phyloP scores from a whole-genome alignment of 30 jellyfish, hydroid and myxozoan species.

The Hydractinia symbiolongicarpus region DNA sequence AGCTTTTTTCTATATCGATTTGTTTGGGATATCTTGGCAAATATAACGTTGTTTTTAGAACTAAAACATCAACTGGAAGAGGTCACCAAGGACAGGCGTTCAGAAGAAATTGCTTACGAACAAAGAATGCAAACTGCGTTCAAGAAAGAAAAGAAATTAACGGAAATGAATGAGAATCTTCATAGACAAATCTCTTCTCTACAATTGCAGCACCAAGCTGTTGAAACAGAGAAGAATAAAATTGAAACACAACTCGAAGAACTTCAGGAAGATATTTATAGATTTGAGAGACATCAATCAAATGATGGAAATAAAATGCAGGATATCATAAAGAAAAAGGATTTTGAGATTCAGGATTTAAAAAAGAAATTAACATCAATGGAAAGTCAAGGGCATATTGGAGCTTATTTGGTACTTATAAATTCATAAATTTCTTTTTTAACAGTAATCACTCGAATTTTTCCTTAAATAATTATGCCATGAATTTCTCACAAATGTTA shows the following conservation, averaged over 20 bases:
- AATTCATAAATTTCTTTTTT: not conserved
- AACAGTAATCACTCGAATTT: no score
- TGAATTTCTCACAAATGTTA: no score
- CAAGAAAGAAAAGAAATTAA: not conserved
- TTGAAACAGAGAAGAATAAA: not conserved
- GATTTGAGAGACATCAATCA: not conserved
- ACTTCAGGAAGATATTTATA: not conserved
- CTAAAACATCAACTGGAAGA: not conserved
- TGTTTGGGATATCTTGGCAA: no score
- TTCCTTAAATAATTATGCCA: no score
- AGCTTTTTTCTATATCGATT: no score
- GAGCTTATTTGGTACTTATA: not conserved
- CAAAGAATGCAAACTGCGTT: not conserved
- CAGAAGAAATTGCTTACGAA: conserved; percentile 3
- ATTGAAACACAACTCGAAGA: not conserved
- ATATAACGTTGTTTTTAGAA: not conserved
- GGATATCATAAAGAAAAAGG: not conserved
- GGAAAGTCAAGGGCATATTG: not conserved
- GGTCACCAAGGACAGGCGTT: not conserved
- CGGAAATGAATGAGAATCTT: not conserved
- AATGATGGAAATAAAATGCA: not conserved
- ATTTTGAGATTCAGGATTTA: not conserved
- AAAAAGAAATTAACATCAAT: not conserved
- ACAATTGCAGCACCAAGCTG: not conserved
- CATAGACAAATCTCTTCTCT: not conserved